These are phyloP conservation scores for Zophobas atratus DNA, from an alignment of 1,140 invertebrate genomes.

Conservation along the genomic window DNA sequence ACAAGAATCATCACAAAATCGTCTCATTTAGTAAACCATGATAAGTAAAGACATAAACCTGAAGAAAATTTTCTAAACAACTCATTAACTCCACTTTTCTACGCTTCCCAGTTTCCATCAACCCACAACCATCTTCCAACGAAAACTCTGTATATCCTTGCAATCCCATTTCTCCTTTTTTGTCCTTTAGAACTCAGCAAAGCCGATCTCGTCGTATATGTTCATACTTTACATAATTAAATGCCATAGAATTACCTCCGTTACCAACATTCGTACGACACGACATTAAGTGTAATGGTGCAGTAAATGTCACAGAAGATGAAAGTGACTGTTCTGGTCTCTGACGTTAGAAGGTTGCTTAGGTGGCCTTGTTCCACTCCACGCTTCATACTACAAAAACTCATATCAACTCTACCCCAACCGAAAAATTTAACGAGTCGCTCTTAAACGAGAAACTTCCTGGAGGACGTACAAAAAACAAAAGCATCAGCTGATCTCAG, in stretches of 20 bases:
- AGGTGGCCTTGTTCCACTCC: background rate
- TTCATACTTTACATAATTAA: conserved; percentile 26
- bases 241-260: conserved; percentile 23
- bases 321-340: conserved; percentile 33
- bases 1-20: too few relatives aligned
- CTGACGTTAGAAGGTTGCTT: conserved; percentile 15
- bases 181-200: background rate
- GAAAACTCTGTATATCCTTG: too few relatives aligned
- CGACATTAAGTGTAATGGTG: conserved; percentile 32
- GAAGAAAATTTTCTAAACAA: too few relatives aligned
- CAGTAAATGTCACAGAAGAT: conserved; percentile 39
- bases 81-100: too few relatives aligned
- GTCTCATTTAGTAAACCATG: too few relatives aligned
- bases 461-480: background rate
- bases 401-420: conserved; percentile 2
- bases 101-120: too few relatives aligned
- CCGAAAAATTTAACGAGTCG: conserved; percentile 22
- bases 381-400: conserved; percentile 1
- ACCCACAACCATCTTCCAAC: too few relatives aligned
- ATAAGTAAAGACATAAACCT: too few relatives aligned
- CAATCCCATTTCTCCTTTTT: too few relatives aligned
- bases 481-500: conserved; percentile 7
- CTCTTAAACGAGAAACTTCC: background rate
- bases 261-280: conserved; percentile 27
- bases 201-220: conserved; percentile 1